Base-by-base conservation (phyloP, 2,113 vertebrate genomes). In the Pluvianellus socialis region DNA sequence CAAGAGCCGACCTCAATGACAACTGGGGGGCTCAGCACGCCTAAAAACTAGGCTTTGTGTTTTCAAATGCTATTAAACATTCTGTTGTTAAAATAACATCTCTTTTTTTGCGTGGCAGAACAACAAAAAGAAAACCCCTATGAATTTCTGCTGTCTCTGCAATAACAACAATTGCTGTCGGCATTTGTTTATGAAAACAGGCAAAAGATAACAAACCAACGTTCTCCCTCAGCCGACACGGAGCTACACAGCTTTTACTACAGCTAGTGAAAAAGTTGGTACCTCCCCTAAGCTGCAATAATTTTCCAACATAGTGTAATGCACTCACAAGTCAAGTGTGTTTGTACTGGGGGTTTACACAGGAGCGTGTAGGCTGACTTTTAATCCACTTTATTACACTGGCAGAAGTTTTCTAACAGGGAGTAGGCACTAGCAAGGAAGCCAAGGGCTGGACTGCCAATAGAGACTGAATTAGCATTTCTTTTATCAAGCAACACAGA, bases 131-230 rank as follows among this genome's bases (percentile, higher is more conserved):
- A 82, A 95, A 75, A 16, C 22, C 12, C 61, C 33, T 26, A 44
- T 30, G 47, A 89, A 81, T 81, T 95, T 91, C 80, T 94, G 86
- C 93, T 92, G 80, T 59, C 73, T 96, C 86, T 94, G 86, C 91
- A 95, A 55, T 63, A 91, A 71, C 65, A 94, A 70, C 63, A 84
- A 68, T 75, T 84, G 65, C 84, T 89, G 63, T 55, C 0, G 9
- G 86, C 87, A 94, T 87, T 95, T 95, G 76, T 96, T 95, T 96
- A 68, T 44, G 80, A 81, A 86, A 89, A 79, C n/a, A 81, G 76
- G 65, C 73, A 94, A 91, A 88, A 92, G 72, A 90, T 73, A 91
- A 86, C 72, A 88, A 96, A 94, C n/a, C 49, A 77, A 74, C 0
- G 0, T 24, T 89, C 73, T 86, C 28, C 32, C 55, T 28, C 56